Percentiles rank a stretch among this genome's conserved stretches.
Conservation (phyloP, 2,888 invertebrate genomes). For the Morpho helenor region DNA sequence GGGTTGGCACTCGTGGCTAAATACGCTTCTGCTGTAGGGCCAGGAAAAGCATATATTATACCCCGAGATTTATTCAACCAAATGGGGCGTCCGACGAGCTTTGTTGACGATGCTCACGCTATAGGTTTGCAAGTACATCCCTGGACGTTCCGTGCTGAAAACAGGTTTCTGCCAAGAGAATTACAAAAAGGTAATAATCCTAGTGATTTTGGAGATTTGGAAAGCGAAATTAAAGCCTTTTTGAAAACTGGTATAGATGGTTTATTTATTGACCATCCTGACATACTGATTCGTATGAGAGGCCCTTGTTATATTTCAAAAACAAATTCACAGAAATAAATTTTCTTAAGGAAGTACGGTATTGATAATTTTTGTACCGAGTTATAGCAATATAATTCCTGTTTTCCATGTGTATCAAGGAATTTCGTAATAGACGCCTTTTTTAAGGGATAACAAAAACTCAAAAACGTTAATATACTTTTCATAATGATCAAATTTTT, state of each 20-base stretch:
- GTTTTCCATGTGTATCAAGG: no score
- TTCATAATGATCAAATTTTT: no score
- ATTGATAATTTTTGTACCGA: no score
- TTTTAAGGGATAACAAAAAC: no score
- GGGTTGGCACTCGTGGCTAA: slow-evolving; percentile 56
- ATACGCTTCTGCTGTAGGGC: slow-evolving; percentile 65
- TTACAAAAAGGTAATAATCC: slow-evolving; percentile 40
- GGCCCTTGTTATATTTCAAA: slow-evolving; percentile 14
- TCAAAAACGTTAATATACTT: no score
- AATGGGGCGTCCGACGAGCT: slow-evolving; percentile 48
- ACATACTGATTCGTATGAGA: slow-evolving; percentile 34
- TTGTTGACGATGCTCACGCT: slow-evolving; percentile 57
- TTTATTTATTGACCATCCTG: slow-evolving; percentile 66
- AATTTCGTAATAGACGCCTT: no score
- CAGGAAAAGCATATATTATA: slow-evolving; percentile 62
- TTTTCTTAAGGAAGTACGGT: not conserved
- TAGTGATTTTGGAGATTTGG: slow-evolving; percentile 47
- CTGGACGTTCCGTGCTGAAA: slow-evolving; percentile 67
- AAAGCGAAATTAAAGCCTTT: slow-evolving; percentile 53
- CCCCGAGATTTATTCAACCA: slow-evolving; percentile 49
- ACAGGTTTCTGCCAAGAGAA: slow-evolving; percentile 54
- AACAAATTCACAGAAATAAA: not conserved
- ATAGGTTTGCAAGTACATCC: slow-evolving; percentile 62
- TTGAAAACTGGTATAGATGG: slow-evolving; percentile 63
- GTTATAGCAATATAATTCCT: no score